Conservation (phyloP, 2,888 invertebrate genomes). For the Tachina lurida region DNA sequence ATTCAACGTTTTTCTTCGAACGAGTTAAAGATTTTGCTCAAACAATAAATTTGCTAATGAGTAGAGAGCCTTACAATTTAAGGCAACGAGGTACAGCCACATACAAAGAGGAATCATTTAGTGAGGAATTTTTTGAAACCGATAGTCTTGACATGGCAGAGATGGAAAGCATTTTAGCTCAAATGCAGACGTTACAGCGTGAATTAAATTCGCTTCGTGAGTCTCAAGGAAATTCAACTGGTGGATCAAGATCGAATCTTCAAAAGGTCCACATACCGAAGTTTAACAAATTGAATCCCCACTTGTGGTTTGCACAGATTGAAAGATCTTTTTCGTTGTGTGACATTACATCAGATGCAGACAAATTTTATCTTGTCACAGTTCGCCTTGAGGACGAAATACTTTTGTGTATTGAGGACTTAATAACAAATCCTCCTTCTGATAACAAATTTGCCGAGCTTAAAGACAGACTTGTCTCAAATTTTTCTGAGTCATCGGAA, state of each 20-base stretch:
- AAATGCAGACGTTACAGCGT: conserved; percentile 13
- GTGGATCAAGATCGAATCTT: conserved; percentile 2
- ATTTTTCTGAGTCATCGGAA: conserved; percentile 61
- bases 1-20: neutral
- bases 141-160: conserved; percentile 4
- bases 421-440: conserved; percentile 43
- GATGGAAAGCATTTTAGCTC: conserved; percentile 1
- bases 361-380: conserved; percentile 6
- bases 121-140: conserved; percentile 10
- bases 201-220: conserved; percentile 15
- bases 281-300: conserved; percentile 39
- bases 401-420: conserved; percentile 53
- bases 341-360: too few species aligned
- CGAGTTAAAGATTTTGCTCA: too few species aligned
- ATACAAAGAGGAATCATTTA: neutral
- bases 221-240: neutral
- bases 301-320: conserved; percentile 44
- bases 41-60: too few species aligned
- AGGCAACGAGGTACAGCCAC: neutral
- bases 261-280: conserved; percentile 44
- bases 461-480: conserved; percentile 40
- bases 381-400: conserved; percentile 43
- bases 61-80: too few species aligned
- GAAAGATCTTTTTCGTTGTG: conserved; percentile 34
- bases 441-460: neutral